Evolutionary conservation across 1,140 invertebrate genomes (phyloP), one percentile per base, ranked within the genome.

Genomic region (Heterodera carotae): DNA sequence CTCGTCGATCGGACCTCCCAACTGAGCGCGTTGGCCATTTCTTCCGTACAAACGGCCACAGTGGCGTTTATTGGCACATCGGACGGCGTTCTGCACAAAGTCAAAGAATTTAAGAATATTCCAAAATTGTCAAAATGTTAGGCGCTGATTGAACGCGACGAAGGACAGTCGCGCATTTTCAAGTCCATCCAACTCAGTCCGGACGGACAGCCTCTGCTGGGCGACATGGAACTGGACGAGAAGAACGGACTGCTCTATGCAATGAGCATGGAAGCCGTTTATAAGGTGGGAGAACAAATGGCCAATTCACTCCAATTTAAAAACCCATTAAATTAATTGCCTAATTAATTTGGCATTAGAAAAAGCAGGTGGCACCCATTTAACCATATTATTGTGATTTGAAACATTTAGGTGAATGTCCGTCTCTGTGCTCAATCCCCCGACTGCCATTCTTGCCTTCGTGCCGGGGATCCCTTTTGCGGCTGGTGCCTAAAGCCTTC

Each of bases 41-140:
- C 78, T 43, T 83, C 86, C 5, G 79, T 84, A 27, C 76, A 85
- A 29, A 77, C 70, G 18, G 80, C 79, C 25, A 87, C 86, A 29
- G 85, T 87, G 15, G 85, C 85, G 29, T 88, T 87, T 56, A 81
- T 87, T 33, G 85, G 85, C 22, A 88, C 85, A n/a, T 53, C 62
- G 18, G 80, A 80, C 48, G 85, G 85, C 15, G 39, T 76, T 33
- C 34, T 86, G 25, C 69, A 86, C 27, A 86, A 87, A 79, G 77
- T 82, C 62, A 39, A 33, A 33, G 22, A 31, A 22, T 43, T 7
- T 12, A 73, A 29, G 12, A 7, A 56, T 60, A 48, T 48, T 4
- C 3, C 3, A 25, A 43, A 39, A 39, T 69, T 81, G 64, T 4
- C 22, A 7, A 39, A 25, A 31, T 81, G 75, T 83, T 68, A 27